A percentile compares a stretch with the other conserved stretches of the same genome.
phyloP scores from a whole-genome alignment of 2,113 vertebrate species.

The Gavialis gangeticus region DNA sequence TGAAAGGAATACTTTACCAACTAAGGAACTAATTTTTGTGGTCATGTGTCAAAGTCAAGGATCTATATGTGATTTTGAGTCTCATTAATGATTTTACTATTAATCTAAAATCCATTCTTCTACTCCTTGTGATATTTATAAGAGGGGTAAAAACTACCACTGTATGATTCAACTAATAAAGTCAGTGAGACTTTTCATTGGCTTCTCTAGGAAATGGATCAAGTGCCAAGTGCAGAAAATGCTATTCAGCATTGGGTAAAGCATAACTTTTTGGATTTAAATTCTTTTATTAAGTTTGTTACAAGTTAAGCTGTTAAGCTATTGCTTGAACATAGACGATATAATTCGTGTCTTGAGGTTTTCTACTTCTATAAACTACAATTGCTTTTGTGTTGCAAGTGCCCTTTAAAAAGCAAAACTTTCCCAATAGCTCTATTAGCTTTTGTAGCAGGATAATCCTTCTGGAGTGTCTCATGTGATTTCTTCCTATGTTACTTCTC shows the following conservation, averaged over 20 bases:
- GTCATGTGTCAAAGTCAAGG: background rate
- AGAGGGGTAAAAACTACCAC: background rate
- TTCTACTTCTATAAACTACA: background rate
- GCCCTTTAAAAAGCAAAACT: background rate
- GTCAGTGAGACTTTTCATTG: background rate
- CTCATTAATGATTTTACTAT: background rate
- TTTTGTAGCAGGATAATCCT: background rate
- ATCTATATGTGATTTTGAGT: background rate
- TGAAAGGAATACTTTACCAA: background rate
- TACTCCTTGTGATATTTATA: background rate
- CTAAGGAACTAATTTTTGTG: conserved; percentile 15
- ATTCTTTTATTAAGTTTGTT: background rate
- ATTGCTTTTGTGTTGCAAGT: background rate
- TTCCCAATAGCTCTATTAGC: background rate
- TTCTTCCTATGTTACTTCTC: background rate
- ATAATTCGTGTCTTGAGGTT: background rate
- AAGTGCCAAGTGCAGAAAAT: background rate
- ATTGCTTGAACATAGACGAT: background rate
- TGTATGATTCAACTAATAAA: background rate
- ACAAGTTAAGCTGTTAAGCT: too few relatives aligned
- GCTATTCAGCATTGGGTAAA: background rate
- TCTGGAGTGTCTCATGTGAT: background rate
- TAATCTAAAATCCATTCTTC: background rate
- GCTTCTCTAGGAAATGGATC: background rate
- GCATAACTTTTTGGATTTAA: background rate